Evolutionary conservation across 2,797 vertebrate genomes (phyloP).

Genomic region (Enteromius anoplus): DNA sequence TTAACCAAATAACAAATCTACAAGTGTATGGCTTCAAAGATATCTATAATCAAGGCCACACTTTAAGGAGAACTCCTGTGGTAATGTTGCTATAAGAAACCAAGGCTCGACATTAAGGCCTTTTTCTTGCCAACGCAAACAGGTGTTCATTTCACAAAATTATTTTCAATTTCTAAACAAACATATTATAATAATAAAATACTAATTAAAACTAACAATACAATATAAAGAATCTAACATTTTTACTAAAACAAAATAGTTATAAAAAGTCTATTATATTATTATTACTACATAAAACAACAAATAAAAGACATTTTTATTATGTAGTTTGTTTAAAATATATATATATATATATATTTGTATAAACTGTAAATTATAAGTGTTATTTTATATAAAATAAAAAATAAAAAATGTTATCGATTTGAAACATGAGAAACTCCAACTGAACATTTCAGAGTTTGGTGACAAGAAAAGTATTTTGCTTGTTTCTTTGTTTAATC

Average conservation of each 20-base stretch:
- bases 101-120: not conserved
- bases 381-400: not conserved
- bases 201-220: not conserved
- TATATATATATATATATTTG: not conserved
- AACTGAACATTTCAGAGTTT: not conserved
- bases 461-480: not conserved
- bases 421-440: not conserved
- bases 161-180: not conserved
- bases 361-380: not conserved
- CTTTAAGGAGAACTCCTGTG: conserved; percentile 5
- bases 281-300: not conserved
- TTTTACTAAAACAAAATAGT: not conserved
- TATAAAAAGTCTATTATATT: not conserved
- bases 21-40: conserved; percentile 22
- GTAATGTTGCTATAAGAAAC: not conserved
- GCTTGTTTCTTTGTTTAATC: not conserved
- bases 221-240: not conserved
- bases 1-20: conserved; percentile 12
- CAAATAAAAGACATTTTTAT: not conserved
- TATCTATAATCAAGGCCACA: conserved; percentile 34
- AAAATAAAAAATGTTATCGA: not conserved
- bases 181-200: not conserved
- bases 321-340: not conserved
- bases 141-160: not conserved
- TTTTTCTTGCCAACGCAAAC: not conserved